Conservation (phyloP, 2,113 vertebrate genomes). For the Scatophagus argus region DNA sequence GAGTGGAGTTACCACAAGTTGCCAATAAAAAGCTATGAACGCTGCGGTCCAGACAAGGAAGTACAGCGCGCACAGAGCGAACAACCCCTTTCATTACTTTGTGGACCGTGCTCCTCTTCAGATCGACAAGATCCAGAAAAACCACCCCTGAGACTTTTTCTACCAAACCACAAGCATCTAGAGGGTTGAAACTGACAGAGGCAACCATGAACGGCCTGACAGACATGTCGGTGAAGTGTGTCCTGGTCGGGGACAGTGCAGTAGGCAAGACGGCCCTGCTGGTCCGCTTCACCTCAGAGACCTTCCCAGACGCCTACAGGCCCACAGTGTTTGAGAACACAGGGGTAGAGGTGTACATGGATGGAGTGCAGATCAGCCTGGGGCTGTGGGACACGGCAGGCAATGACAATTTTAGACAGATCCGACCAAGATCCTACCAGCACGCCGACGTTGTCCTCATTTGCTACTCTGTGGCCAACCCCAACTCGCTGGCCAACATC, state of each 20-base stretch:
- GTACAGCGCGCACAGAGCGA: conserved; percentile 10
- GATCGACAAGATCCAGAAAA: background rate
- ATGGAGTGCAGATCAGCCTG: conserved; percentile 93
- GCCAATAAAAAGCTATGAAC: conserved; percentile 1
- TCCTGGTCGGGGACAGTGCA: conserved; percentile 93
- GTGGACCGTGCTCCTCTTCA: background rate
- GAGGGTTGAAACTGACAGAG: background rate
- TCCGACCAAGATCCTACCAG: conserved; percentile 95
- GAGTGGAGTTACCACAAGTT: conserved; percentile 8
- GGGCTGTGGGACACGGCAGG: conserved; percentile 98
- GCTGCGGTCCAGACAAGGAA: background rate
- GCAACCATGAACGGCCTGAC: conserved; percentile 74
- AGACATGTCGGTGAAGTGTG: conserved; percentile 92
- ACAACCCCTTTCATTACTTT: background rate
- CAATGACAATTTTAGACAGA: conserved; percentile 90
- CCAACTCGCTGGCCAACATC: conserved; percentile 88
- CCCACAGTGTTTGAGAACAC: conserved; percentile 98
- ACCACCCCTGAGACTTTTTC: background rate
- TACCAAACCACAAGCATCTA: background rate
- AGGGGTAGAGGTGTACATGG: conserved; percentile 96
- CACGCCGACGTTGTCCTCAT: conserved; percentile 94
- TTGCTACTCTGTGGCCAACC: conserved; percentile 96
- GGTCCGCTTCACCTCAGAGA: conserved; percentile 96
- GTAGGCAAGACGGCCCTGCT: conserved; percentile 96
- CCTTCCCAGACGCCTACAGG: conserved; percentile 93